Evolutionary conservation across 2,113 vertebrate genomes (phyloP), one percentile per base, ranked within the genome.

Genomic region (Fulica atra): DNA sequence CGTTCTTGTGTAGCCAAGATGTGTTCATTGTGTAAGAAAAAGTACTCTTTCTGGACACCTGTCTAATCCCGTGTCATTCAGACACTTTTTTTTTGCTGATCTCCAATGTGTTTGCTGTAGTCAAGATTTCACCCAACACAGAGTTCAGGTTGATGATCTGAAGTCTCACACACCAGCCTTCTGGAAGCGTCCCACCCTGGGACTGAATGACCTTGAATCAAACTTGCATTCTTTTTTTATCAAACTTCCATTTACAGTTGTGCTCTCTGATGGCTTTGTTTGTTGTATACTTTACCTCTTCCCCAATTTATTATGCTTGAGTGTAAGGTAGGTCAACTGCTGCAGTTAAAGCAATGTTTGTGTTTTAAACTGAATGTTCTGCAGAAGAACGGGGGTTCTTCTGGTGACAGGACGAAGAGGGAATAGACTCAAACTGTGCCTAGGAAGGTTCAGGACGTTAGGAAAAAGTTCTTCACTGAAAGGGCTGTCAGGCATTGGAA

Each of bases 351-450:
- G 24, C 31, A 57, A 8, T n/a, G 12, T 59, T 68, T 7, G 0
- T 65, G 5, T 79, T 87, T 94, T 88, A 48, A 91, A 74, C 6
- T 8, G 13, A 44, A 15, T 48, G 10, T 26, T 71, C 53, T 54
- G 20, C 1, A 2, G 66, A 78, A 66, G 51, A 87, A 12, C 16
- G 0, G 0, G 48, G 25, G 24, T 88, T 46, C 44, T 46, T 46
- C 17, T 46, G 44, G 44, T 46, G 44, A 46, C 44, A 46, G 44
- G 44, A 46, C 44, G 42, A 46, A 46, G 44, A 17, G 44, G 44
- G 17, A 46, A 46, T 18, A 17, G 44, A 9, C 44, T 46, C 44
- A 18, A 46, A 17, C 44, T 46, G 44, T 46, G 44, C 44, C 44
- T 8, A 18, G 44, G 44, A 46, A 18, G 44, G 44, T 46, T 46